phyloP scores from a whole-genome alignment of 30 jellyfish, hydroid and myxozoan genomes.

The Turritopsis dohrnii region DNA sequence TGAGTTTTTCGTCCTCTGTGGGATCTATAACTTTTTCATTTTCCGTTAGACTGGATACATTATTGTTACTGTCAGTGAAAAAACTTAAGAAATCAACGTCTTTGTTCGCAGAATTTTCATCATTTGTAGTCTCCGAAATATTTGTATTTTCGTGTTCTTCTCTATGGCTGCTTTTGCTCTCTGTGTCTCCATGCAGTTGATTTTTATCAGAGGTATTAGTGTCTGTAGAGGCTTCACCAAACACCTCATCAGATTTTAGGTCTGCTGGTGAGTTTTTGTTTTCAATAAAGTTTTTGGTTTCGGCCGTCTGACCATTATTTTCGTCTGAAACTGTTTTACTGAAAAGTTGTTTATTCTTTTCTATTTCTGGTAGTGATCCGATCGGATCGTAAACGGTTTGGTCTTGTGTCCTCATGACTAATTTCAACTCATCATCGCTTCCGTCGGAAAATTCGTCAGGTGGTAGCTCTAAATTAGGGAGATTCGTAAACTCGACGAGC shows the following conservation, averaged over 20 bases:
- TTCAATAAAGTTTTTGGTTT: background rate
- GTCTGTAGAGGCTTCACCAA: background rate
- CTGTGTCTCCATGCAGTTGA: background rate
- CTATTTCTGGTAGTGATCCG: background rate
- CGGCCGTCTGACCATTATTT: background rate
- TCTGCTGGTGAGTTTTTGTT: background rate
- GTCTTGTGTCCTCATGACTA: background rate
- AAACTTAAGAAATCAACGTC: background rate
- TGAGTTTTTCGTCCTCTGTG: background rate
- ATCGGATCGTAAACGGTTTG: conserved; percentile 9
- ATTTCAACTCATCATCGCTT: conserved; percentile 31
- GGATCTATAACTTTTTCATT: background rate
- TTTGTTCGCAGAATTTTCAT: background rate
- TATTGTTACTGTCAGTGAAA: background rate
- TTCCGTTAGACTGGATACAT: background rate
- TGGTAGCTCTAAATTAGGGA: background rate
- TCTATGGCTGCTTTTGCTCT: background rate
- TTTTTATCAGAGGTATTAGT: background rate
- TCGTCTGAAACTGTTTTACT: background rate
- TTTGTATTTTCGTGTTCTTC: background rate
- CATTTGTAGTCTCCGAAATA: background rate
- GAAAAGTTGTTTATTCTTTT: background rate
- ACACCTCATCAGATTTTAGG: background rate
- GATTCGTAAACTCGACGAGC: too few species aligned
- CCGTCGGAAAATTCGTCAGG: conserved; percentile 14